A percentile compares a stretch with the other conserved stretches of the same genome.
Conservation (phyloP, 2,888 invertebrate species). For the Hemaris fuciformis region DNA sequence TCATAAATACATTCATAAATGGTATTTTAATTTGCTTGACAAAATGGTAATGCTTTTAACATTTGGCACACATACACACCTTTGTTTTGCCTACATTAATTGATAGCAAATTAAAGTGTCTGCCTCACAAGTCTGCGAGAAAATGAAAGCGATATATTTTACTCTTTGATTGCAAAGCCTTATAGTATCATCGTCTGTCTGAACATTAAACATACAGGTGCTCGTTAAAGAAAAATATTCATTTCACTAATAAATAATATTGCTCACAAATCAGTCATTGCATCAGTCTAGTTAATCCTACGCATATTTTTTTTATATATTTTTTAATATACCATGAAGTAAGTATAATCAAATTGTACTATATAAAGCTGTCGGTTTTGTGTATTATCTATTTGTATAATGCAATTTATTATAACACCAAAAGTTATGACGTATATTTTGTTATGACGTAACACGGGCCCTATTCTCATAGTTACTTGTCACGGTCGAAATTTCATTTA, state of each 20-base stretch:
- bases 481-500: neutral
- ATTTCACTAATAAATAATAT: slow-evolving; percentile 76
- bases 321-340: slow-evolving; percentile 27
- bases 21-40: slow-evolving; percentile 64
- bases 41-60: slow-evolving; percentile 51
- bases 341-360: slow-evolving; percentile 42
- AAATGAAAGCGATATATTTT: slow-evolving; percentile 17
- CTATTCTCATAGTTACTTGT: neutral
- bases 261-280: slow-evolving; percentile 77
- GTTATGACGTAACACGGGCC: neutral
- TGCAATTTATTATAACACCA: slow-evolving; percentile 13
- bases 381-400: slow-evolving; percentile 5
- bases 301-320: slow-evolving; percentile 23
- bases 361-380: slow-evolving; percentile 27
- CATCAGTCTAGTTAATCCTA: slow-evolving; percentile 70
- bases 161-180: slow-evolving; percentile 13
- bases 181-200: slow-evolving; percentile 3
- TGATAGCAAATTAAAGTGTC: slow-evolving; percentile 21
- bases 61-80: slow-evolving; percentile 65
- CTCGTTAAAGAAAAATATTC: slow-evolving; percentile 34
- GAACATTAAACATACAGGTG: slow-evolving; percentile 12
- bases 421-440: neutral
- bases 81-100: slow-evolving; percentile 27
- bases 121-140: slow-evolving; percentile 16
- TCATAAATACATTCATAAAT: slow-evolving; percentile 64